Percentiles rank a stretch among this genome's conserved stretches.
These are phyloP conservation scores for Autographa gamma DNA, from an alignment of 2,888 invertebrate species.

Conservation along the genomic window DNA sequence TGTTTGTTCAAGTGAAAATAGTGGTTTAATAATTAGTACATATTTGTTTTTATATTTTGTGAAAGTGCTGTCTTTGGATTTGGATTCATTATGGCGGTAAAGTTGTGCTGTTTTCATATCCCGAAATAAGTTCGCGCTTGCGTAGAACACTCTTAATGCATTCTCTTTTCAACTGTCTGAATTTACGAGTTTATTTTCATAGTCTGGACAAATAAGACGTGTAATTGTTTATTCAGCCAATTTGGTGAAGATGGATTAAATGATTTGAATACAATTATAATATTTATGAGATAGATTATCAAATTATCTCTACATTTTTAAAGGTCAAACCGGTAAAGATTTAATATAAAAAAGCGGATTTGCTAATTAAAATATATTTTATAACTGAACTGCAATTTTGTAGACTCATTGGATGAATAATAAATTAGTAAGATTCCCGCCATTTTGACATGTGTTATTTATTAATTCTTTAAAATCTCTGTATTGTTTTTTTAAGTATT, in stretches of 20 bases:
- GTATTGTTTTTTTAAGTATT: too few species aligned
- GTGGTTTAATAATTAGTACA: constrained; percentile 11
- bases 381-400: too few species aligned
- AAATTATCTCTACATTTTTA: too few species aligned
- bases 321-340: too few species aligned
- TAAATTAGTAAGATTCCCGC: too few species aligned
- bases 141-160: background rate
- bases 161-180: background rate
- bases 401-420: too few species aligned
- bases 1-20: constrained; percentile 39
- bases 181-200: background rate
- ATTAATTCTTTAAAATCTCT: too few species aligned
- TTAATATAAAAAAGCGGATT: too few species aligned
- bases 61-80: constrained; percentile 32
- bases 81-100: constrained; percentile 48
- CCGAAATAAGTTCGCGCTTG: constrained; percentile 33
- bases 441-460: too few species aligned
- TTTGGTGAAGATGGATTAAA: background rate
- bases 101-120: constrained; percentile 40
- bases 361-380: too few species aligned
- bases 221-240: constrained; percentile 2
- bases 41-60: constrained; percentile 11
- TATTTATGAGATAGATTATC: background rate
- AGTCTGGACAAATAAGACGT: background rate
- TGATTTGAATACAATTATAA: background rate